Evolutionary conservation across 2,113 vertebrate genomes (phyloP), one percentile per base, ranked within the genome.

Genomic region (Salvelinus sp.): DNA sequence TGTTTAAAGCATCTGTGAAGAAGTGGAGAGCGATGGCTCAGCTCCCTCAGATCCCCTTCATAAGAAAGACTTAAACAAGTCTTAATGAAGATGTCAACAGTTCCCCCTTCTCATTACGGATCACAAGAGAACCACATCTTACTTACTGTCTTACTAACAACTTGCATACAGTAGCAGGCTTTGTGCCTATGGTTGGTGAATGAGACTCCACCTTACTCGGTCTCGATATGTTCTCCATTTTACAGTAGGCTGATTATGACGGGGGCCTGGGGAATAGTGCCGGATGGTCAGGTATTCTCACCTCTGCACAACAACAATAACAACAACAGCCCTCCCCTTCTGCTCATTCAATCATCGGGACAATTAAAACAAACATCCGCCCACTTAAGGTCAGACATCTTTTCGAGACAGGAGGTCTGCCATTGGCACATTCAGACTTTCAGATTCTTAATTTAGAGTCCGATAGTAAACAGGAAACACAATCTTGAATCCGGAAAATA

Each of bases 391-490:
- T 50, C 5, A 69, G 18, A 23, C 23, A 25, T 48, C 48, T 18
- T 64, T 33, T 30, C 54, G 28, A 30, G 27, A 79, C 18, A 75
- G 47, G 57, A 70, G 25, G 6, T 22, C n/a, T 28, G 48, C 23
- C 86, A 82, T 87, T 83, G 86, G 76, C 87, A 89, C 90, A 77
- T 80, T 10, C 72, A 81, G 65, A 79, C 85, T 88, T 44, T 84
- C 76, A 63, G 72, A 54, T 50, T 73, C 81, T 86, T 82, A 80
- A 87, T 86, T 88, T 91, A 84, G 75, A 78, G 75, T 74, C 73
- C 79, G 84, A 88, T 81, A 83, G 88, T 79, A 90, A 94, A 93
- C 91, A 93, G 93, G 91, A 93, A 91, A 81, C 57, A 82, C 70
- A 86, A 86, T 90, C 88, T 85, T 84, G 79, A 87, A 87, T 70